A percentile compares a stretch with the other conserved stretches of the same genome.
Conservation (phyloP, 2,797 vertebrate genomes). For the Acanthis flammea region DNA sequence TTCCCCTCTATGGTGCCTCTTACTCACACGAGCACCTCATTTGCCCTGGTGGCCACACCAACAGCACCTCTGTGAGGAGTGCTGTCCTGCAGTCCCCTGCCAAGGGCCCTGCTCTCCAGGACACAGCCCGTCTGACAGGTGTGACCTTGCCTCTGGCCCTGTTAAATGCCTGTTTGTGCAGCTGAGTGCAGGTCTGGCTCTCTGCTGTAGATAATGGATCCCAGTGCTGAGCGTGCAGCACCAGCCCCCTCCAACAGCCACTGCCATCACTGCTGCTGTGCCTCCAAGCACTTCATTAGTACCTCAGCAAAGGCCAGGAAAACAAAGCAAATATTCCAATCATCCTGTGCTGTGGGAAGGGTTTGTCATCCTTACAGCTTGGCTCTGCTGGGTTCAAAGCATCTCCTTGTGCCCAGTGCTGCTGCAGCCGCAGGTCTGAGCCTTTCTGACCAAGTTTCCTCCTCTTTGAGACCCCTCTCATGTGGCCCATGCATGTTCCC, state of each 20-base stretch:
- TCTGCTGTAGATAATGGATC: not conserved
- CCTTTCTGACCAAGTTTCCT: not conserved
- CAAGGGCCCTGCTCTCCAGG: not conserved
- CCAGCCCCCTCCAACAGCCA: not conserved
- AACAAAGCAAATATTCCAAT: not conserved
- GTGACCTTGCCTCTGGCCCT: not conserved
- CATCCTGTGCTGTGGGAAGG: not conserved
- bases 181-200: not conserved
- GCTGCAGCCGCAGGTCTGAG: not conserved
- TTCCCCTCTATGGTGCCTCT: not conserved
- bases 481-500: not conserved
- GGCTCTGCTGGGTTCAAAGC: not conserved
- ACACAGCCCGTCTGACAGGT: not conserved
- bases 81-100: not conserved
- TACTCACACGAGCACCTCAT: not conserved
- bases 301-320: not conserved
- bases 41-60: not conserved
- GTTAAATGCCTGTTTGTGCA: not conserved
- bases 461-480: too few relatives aligned
- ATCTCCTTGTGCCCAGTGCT: not conserved
- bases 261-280: not conserved
- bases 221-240: not conserved
- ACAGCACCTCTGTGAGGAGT: not conserved
- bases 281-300: constrained; percentile 10
- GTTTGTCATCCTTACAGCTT: not conserved